Percentiles rank a stretch among this genome's conserved stretches.
Evolutionary conservation across 1,140 invertebrate species (phyloP).

Genomic region (Diorhabda sublineata): DNA sequence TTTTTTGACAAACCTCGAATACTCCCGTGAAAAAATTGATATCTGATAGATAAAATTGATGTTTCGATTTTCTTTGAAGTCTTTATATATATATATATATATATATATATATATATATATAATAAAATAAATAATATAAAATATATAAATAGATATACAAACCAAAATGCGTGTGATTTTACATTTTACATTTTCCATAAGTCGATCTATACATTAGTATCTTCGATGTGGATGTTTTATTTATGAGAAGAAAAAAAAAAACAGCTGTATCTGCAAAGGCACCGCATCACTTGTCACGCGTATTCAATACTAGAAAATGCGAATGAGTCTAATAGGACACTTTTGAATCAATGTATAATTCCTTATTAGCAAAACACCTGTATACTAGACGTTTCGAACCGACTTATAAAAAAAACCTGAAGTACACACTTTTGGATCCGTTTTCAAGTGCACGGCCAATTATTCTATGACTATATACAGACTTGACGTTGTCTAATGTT

Average conservation of each 20-base stretch:
- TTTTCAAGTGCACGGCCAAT: slow-evolving; percentile 12
- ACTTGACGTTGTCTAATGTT: slow-evolving; percentile 9
- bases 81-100: too few relatives aligned
- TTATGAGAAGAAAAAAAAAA: not conserved
- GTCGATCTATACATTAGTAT: not conserved
- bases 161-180: too few relatives aligned
- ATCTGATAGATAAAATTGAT: too few relatives aligned
- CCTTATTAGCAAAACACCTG: slow-evolving; percentile 10
- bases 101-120: too few relatives aligned
- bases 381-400: not conserved
- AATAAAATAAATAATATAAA: too few relatives aligned
- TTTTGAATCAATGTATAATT: slow-evolving; percentile 7
- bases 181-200: too few relatives aligned
- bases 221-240: not conserved
- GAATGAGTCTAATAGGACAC: slow-evolving; percentile 10
- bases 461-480: slow-evolving; percentile 14
- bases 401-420: slow-evolving; percentile 8
- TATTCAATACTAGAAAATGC: not conserved
- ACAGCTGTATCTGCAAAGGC: slow-evolving; percentile 1
- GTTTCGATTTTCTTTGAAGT: too few relatives aligned
- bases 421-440: slow-evolving; percentile 9
- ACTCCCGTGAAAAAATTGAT: too few relatives aligned
- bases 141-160: too few relatives aligned
- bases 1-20: too few relatives aligned
- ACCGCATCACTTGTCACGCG: slow-evolving; percentile 5